These are phyloP conservation scores for Pagetopsis macropterus DNA, from an alignment of 2,797 vertebrate species.

Conservation along the genomic window DNA sequence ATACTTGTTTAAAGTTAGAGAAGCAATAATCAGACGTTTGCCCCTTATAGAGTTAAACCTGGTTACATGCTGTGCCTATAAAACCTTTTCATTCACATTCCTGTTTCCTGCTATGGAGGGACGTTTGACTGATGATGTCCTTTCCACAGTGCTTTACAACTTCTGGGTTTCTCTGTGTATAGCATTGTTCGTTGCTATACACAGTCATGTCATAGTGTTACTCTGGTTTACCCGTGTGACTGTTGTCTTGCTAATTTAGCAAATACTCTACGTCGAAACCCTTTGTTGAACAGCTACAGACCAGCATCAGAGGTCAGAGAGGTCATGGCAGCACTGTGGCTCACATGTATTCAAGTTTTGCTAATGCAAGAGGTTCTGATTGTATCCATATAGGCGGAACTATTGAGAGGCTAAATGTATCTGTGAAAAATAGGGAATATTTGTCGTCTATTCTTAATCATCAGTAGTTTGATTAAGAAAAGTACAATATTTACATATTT, in stretches of 20 bases:
- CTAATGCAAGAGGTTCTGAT: not conserved
- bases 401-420: no score
- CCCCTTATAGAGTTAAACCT: not conserved
- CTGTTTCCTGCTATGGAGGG: not conserved
- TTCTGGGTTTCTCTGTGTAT: not conserved
- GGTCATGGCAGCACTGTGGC: not conserved
- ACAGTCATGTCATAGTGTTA: not conserved
- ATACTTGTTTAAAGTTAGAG: not conserved
- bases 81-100: not conserved
- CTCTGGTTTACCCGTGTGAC: not conserved
- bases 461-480: no score
- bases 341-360: not conserved
- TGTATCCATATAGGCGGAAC: no score
- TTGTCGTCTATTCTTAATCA: no score
- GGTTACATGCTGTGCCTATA: not conserved
- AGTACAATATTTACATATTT: no score
- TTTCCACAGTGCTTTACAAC: not conserved
- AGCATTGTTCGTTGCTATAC: not conserved
- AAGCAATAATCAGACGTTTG: not conserved
- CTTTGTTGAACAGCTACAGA: constrained; percentile 18
- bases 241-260: constrained; percentile 26
- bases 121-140: not conserved
- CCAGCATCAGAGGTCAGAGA: constrained; percentile 11
- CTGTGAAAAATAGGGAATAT: no score
- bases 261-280: not conserved